phyloP scores from a whole-genome alignment of 1,140 invertebrate genomes.

The Prorops nasuta region DNA sequence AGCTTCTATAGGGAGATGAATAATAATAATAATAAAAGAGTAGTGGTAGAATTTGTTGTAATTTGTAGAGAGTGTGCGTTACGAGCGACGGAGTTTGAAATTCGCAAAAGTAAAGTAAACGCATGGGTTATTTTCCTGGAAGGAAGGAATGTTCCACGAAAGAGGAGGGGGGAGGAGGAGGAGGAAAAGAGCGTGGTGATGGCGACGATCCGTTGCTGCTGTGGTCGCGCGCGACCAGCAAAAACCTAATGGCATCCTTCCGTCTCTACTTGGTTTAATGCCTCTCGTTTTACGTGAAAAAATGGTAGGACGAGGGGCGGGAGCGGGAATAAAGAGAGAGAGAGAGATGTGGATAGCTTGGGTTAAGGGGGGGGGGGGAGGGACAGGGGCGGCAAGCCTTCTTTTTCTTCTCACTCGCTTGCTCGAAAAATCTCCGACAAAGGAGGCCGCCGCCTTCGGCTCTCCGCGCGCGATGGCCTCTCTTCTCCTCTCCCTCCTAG shows the following conservation, averaged over 20 bases:
- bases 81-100: too few species aligned
- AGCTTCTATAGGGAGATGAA: too few species aligned
- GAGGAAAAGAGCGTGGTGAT: background rate
- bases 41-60: too few species aligned
- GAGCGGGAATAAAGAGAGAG: constrained; percentile 3
- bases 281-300: constrained; percentile 20
- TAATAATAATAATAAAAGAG: too few species aligned
- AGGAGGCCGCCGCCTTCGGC: constrained; percentile 41
- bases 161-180: background rate
- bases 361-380: constrained; percentile 3
- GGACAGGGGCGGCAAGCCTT: constrained; percentile 17
- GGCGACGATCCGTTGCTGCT: constrained; percentile 1
- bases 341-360: constrained; percentile 11
- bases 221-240: constrained; percentile 6
- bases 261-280: constrained; percentile 23
- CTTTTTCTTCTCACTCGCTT: constrained; percentile 19
- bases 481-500: constrained; percentile 24
- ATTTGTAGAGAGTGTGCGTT: too few species aligned
- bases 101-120: too few species aligned
- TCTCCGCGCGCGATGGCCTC: constrained; percentile 36
- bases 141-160: too few species aligned
- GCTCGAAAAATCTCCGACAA: constrained; percentile 52
- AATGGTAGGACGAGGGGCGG: too few species aligned
- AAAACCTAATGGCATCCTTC: constrained; percentile 28
- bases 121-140: too few species aligned